Evolutionary conservation across 2,113 vertebrate species (phyloP), one percentile per base, ranked within the genome.

Genomic region (Halcyon senegalensis): DNA sequence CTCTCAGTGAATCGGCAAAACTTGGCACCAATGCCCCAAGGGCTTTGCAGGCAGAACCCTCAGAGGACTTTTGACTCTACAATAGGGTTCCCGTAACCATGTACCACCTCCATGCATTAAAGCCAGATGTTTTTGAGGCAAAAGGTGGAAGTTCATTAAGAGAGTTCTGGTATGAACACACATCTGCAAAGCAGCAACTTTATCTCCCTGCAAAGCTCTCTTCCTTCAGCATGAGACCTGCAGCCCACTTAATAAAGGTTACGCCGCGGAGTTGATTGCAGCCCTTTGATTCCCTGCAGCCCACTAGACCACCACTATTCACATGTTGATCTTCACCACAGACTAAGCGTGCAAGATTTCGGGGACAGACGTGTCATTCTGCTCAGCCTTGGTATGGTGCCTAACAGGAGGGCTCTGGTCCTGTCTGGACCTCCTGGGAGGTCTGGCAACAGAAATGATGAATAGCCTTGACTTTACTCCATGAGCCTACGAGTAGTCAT

Each of bases 71-170:
- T 17, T 76, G 60, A 82, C 53, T 51, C 44, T 81, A 12, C 90
- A 76, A 66, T 3, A 53, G 39, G 24, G 37, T 84, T 44, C 31
- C 79, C 56, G 75, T 48, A 95, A 73, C 28, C 13, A 68, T 12
- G n/a, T 56, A n/a, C 81, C 70, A 93, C 67, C 33, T 81, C 68
- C 48, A 41, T 13, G 27, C 68, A 94, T 74, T 74, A 90, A 89
- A 97, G 84, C 13, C 89, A 95, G 91, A 92, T 79, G 87, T 7
- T 94, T 93, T 84, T 53, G 77, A 84, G 53, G 84, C 77, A 93
- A 89, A 94, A 95, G 87, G 87, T 64, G 64, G 82, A 89, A 96
- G 75, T 89, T 91, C 89, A 68, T 89, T 93, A 94, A 68, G 33
- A 44, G 67, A 59, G 15, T 41, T 86, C 90, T 91, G 55, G 74